Base-by-base conservation (phyloP, 2,113 vertebrate genomes). In the Pampusana beccarii region DNA sequence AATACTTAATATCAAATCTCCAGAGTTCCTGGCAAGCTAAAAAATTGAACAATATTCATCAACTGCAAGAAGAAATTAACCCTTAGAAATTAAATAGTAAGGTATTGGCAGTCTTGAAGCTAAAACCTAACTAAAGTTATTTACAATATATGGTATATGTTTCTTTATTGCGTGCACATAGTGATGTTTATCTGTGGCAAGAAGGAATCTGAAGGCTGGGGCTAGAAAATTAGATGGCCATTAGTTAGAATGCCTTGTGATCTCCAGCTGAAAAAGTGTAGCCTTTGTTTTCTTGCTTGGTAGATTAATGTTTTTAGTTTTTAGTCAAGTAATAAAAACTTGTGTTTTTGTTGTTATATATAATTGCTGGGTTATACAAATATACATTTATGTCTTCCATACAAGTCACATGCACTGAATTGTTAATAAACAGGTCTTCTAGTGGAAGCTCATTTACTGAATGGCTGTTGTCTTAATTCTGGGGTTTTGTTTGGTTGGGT, bases 1-100 rank as follows among this genome's bases (percentile, higher is more conserved):
- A 96, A 94, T 90, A 83, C 67, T 95, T 97, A 61, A 11, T 72
- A 87, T 44, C 64, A 61, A 92, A 23, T 94, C 69, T 91, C 80
- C 33, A 25, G 71, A 67, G 58, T 71, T 60, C 34, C 90, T 91
- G 93, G 48, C 75, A 92, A 66, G 86, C 46, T 92, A 38, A 96
- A 80, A 62, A 83, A 62, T 28, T 5, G 70, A 62, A 23, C 40
- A 36, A 7, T 86, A 20, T 72, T 92, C 33, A 80, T 65, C 56
- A 12, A 15, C 36, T 91, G n/a, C 69, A 42, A 65, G 40, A 62
- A 54, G 81, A 58, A 85, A 65, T 40, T 58, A 72, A 67, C 28
- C 33, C 28, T 79, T 91, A 28, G 69, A 86, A 74, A 51, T 80
- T 29, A 57, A 79, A 9, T 3, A 21, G 67, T 31, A 11, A 72